phyloP scores from a whole-genome alignment of 37 sponge, comb jelly and placozoan species.

The Beroe forskalii region DNA sequence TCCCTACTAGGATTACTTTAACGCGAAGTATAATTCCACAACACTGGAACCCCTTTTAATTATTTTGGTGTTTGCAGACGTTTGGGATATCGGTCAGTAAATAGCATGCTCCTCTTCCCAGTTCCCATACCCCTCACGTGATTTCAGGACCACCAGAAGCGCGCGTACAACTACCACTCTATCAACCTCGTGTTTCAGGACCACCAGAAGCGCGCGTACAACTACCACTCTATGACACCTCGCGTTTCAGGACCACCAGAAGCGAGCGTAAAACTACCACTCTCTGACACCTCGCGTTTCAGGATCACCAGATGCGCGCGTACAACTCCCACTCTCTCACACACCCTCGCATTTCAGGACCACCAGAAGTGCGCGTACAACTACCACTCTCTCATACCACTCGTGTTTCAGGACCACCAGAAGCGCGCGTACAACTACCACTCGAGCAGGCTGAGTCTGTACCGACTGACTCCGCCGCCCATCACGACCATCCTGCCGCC shows the following conservation, averaged over 20 bases:
- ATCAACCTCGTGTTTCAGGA: neutral
- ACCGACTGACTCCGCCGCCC: conserved; percentile 46
- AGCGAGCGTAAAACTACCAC: neutral
- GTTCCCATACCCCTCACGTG: too few relatives aligned
- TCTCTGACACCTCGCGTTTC: too few relatives aligned
- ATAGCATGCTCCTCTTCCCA: too few relatives aligned
- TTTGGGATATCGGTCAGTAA: too few relatives aligned
- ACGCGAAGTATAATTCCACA: too few relatives aligned
- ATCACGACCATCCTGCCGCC: conserved; percentile 57
- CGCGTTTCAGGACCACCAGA: neutral
- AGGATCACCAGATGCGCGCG: neutral
- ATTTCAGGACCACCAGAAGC: neutral
- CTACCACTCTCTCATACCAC: too few relatives aligned
- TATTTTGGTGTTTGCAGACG: too few relatives aligned
- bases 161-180: neutral
- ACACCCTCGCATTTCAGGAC: conserved; percentile 10
- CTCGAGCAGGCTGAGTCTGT: neutral
- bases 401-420: conserved; percentile 17
- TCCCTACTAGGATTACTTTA: too few relatives aligned
- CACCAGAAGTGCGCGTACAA: neutral
- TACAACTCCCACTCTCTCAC: neutral
- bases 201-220: neutral
- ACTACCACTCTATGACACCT: neutral
- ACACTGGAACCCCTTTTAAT: too few relatives aligned
- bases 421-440: conserved; percentile 6